A percentile compares a stretch with the other conserved stretches of the same genome.
Evolutionary conservation across 1,140 invertebrate species (phyloP).

Genomic region (Drosophila nikananu): DNA sequence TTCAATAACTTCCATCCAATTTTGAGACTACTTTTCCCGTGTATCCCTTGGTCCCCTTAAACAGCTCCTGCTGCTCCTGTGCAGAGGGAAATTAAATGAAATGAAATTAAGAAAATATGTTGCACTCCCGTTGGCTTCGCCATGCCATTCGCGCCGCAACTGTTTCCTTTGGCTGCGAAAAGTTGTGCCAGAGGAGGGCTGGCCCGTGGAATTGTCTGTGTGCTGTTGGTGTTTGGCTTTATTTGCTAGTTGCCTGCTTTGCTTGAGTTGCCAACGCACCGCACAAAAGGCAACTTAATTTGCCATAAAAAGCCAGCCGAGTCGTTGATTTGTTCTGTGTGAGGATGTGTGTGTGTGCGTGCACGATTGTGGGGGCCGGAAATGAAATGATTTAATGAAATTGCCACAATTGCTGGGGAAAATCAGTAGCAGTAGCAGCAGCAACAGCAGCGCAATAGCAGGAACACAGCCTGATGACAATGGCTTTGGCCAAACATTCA

Average conservation of each 20-base stretch:
- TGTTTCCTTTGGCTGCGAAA: constrained; percentile 33
- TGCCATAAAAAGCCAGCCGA: constrained; percentile 70
- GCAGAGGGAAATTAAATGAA: constrained; percentile 57
- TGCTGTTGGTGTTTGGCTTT: constrained; percentile 51
- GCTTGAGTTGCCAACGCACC: constrained; percentile 25
- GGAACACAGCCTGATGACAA: constrained; percentile 43
- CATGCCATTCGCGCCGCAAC: constrained; percentile 16
- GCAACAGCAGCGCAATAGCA: constrained; percentile 7
- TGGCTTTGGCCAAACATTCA: constrained; percentile 54
- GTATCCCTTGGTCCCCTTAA: not conserved
- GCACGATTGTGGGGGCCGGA: constrained; percentile 55
- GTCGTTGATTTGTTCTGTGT: constrained; percentile 73
- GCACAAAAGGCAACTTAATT: constrained; percentile 67
- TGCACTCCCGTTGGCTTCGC: constrained; percentile 52
- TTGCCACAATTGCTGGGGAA: constrained; percentile 67
- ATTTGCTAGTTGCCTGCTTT: constrained; percentile 56
- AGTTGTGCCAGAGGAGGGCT: constrained; percentile 49
- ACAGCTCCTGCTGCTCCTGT: constrained; percentile 15
- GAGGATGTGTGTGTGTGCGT: constrained; percentile 30
- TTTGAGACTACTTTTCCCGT: not conserved
- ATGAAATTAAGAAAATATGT: constrained; percentile 82
- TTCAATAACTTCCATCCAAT: accelerated
- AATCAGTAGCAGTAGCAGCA: constrained; percentile 44
- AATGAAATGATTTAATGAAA: constrained; percentile 84
- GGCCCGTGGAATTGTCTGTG: constrained; percentile 57